A percentile compares a stretch with the other conserved stretches of the same genome.
Evolutionary conservation across 2,113 vertebrate species (phyloP).

Genomic region (Corythoichthys haematopterus): DNA sequence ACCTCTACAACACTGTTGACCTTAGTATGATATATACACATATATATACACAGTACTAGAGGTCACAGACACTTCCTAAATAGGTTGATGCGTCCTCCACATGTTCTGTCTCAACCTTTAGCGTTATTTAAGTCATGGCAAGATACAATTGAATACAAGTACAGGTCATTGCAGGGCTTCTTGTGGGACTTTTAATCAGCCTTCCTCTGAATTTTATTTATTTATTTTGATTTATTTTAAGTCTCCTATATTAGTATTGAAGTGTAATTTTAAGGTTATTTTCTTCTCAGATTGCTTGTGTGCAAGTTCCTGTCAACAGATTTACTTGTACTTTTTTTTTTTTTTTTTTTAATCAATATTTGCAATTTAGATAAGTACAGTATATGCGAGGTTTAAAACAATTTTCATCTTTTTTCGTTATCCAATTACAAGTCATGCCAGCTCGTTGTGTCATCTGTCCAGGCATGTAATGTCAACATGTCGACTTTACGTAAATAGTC

Average conservation of each 20-base stretch:
- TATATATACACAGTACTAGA: not conserved
- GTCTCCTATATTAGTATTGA: not conserved
- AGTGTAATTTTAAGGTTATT: not conserved
- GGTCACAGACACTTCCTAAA: conserved; percentile 10
- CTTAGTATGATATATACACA: conserved; percentile 6
- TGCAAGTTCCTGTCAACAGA: too few relatives aligned
- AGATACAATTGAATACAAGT: not conserved
- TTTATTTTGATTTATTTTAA: not conserved
- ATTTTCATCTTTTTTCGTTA: not conserved
- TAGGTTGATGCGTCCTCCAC: conserved; percentile 3
- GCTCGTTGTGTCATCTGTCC: too few relatives aligned
- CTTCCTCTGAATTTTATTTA: not conserved
- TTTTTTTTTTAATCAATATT: too few relatives aligned
- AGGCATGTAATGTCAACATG: too few relatives aligned
- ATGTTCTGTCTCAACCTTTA: conserved; percentile 2
- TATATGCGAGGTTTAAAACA: not conserved
- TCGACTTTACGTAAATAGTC: too few relatives aligned
- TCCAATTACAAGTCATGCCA: too few relatives aligned
- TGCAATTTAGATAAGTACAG: not conserved
- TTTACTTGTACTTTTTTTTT: too few relatives aligned
- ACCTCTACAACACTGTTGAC: conserved; percentile 10
- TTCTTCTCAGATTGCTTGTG: not conserved
- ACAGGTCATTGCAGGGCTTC: not conserved
- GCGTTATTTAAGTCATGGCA: not conserved
- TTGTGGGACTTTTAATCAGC: not conserved